Evolutionary conservation across 2,888 invertebrate genomes (phyloP), one percentile per base, ranked within the genome.

Genomic region (Ophion ellenae): DNA sequence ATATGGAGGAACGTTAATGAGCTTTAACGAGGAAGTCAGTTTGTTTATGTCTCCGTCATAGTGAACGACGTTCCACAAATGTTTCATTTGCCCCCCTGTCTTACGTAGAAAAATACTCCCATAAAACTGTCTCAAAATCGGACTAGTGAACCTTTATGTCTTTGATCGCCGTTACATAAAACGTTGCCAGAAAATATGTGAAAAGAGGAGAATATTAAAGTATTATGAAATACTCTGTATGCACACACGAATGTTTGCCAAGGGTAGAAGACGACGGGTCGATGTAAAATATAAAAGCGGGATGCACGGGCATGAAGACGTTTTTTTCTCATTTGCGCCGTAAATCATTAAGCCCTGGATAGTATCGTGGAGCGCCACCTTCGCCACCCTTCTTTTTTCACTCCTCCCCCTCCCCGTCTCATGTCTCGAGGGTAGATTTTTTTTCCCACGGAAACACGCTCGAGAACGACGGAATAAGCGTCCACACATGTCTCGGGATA

Each of bases 271-370:
- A 61, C 36, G 36, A 74, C 73, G 40, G n/a, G 14, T 64, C 1
- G 36, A 63, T 36, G 40, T 14, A 45, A 59, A 75, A 81, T 45
- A 63, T 40, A 69, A 66, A 71, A 57, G 20, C 9, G 24, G 24
- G 32, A 45, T 20, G 17, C n/a, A 40, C 28, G 63, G 32, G 67
- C 40, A 47, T 67, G 74, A 75, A 75, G 81, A 63, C 73, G 40
- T 64, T 61, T 61, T 81, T 36, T 57, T 74, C 74, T 74, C 77
- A 74, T 82, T 85, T 76, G 59, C 17, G 40, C 11, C 32, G n/a
- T 85, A 79, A 85, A 85, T 85, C 82, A 85, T 82, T 85, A 66
- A 82, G 69, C 69, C 20, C 53, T 36, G 40, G 74, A 81, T 61
- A 78, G 81, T 78, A 40, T 81, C 64, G 40, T 45, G 45, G 69